Evolutionary conservation across 2,797 vertebrate genomes (phyloP).

Genomic region (Gila robusta): DNA sequence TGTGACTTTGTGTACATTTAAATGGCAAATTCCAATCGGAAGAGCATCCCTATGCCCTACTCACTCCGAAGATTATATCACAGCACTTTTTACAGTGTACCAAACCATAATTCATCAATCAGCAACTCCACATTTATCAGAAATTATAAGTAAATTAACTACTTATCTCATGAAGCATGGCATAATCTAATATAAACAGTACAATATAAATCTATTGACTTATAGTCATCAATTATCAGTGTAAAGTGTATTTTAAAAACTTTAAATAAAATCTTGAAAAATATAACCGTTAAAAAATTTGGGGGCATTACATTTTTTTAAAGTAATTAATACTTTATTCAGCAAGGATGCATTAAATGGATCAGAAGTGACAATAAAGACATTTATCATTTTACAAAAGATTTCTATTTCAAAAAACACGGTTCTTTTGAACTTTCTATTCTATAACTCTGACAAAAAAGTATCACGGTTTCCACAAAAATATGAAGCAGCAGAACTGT

Average conservation of each 20-base stretch:
- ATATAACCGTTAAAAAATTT: neutral
- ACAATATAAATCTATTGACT: neutral
- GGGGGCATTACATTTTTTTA: no score
- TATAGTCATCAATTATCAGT: neutral
- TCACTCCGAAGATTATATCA: no score
- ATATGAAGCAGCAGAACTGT: no score
- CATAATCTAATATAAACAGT: neutral
- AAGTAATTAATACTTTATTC: neutral
- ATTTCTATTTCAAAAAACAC: no score
- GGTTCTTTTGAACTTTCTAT: no score
- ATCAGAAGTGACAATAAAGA: neutral
- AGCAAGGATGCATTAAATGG: neutral
- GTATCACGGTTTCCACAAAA: no score
- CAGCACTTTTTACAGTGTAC: neutral
- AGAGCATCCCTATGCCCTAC: no score
- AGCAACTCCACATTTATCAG: neutral
- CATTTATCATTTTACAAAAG: neutral
- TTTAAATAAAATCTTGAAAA: neutral
- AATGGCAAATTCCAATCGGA: no score
- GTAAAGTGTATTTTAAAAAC: neutral
- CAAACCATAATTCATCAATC: neutral
- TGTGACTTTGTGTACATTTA: neutral
- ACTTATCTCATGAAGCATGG: neutral
- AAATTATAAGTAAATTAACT: neutral
- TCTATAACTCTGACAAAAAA: no score